Evolutionary conservation across 2,797 vertebrate species (phyloP), one percentile per base, ranked within the genome.

Genomic region (Hybognathus amarus): DNA sequence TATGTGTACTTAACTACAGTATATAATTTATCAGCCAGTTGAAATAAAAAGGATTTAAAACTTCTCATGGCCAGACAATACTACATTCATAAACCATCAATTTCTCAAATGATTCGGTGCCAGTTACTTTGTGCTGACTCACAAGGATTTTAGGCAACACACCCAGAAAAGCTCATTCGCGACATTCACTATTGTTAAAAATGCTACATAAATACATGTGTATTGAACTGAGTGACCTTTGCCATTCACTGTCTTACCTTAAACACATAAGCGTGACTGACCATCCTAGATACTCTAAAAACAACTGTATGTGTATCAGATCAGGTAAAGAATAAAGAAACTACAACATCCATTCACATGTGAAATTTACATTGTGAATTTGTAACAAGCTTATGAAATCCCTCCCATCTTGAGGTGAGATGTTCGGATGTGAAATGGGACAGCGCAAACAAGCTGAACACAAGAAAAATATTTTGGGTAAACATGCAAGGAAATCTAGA

Each of bases 291-390:
- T 30, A 18, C 38, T 42, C 13, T 45, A 45, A 45, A 61, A 77
- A 74, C 11, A 4, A 30, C 38, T 24, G 12, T 33, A n/a, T 11
- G 50, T 5, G 22, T 40, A 4, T 45, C 42, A 45, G 42, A 63
- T 66, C 47, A 33, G 40, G 40, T 24, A 67, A 64, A 66, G 18
- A 79, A 56, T 76, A 30, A 42, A 76, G 63, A 73, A 81, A 52
- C 30, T 64, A 15, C 4, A 52, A 40, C 59, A 66, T 9, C 47
- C 45, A 33, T 45, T 45, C 61, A 47, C 27, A 30, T 38, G 5
- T 15, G 2, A 82, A 82, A 52, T 63, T 5, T 36, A 76, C 77
- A 38, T 9, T 24, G 17, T 20, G 20, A 33, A 33, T 64, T 66
- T 7, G 22, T 5, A 77, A 30, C 56, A 30, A 63, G 27, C 40